phyloP scores from a whole-genome alignment of 35 echinoderm and acorn worm species.

The Hemicentrotus pulcherrimus region DNA sequence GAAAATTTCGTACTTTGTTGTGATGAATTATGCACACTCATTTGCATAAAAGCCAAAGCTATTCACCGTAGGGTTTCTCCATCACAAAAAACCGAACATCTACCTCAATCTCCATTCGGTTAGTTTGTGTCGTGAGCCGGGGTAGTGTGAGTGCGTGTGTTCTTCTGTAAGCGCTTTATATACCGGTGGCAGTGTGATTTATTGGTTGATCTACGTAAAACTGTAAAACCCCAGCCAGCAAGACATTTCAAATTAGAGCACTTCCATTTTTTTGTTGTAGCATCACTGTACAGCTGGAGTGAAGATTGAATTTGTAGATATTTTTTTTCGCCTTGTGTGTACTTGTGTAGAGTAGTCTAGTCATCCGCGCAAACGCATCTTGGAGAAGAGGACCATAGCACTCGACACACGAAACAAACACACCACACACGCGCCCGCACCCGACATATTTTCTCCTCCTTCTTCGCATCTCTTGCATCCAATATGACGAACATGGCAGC shows the following conservation, averaged over 20 bases:
- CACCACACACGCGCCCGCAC: background rate
- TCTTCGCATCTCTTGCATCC: conserved; percentile 15
- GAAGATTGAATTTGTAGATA: background rate
- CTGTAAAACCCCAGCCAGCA: conserved; percentile 14
- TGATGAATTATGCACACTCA: conserved; percentile 46
- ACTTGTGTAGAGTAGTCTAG: conserved; percentile 10
- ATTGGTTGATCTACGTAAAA: conserved; percentile 39
- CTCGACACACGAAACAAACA: background rate
- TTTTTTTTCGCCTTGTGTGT: conserved; percentile 22
- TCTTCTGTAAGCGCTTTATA: conserved; percentile 15
- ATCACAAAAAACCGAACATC: background rate
- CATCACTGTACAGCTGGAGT: conserved; percentile 19
- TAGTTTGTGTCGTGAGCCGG: conserved; percentile 39
- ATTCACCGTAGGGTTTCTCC: conserved; percentile 24
- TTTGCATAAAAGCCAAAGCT: conserved; percentile 41
- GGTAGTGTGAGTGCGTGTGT: conserved; percentile 32
- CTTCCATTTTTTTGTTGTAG: conserved; percentile 34
- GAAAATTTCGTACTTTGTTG: conserved; percentile 37
- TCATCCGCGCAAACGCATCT: conserved; percentile 13
- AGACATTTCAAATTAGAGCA: conserved; percentile 24
- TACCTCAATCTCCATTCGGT: conserved; percentile 19
- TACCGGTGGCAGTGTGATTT: conserved; percentile 25
- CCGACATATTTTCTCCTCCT: background rate
- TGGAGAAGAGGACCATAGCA: background rate
- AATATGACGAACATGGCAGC: conserved; percentile 90